These are phyloP conservation scores for Camponotus vicinus DNA, from an alignment of 1,140 invertebrate species.

Conservation along the genomic window DNA sequence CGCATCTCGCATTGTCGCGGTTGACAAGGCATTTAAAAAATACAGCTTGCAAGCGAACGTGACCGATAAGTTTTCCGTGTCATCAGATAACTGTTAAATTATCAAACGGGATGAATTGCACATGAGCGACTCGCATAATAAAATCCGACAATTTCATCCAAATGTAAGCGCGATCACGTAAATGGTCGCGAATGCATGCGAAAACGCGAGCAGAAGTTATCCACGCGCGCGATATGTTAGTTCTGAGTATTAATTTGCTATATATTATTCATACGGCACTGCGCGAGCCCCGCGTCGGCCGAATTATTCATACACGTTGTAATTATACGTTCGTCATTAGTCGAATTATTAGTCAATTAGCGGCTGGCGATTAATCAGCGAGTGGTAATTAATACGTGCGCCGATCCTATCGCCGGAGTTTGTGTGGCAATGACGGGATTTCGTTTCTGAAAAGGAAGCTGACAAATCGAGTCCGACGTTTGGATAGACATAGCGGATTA, in stretches of 20 bases:
- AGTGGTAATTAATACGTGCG: slow-evolving; percentile 69
- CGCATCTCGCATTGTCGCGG: slow-evolving; percentile 26
- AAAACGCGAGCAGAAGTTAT: slow-evolving; percentile 47
- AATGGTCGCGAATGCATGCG: slow-evolving; percentile 53
- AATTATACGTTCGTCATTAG: slow-evolving; percentile 72
- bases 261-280: slow-evolving; percentile 71
- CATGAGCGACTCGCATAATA: slow-evolving; percentile 34
- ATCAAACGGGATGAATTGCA: slow-evolving; percentile 44
- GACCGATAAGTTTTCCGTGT: slow-evolving; percentile 48
- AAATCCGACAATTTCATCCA: slow-evolving; percentile 50
- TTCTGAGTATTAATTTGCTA: slow-evolving; percentile 72
- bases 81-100: slow-evolving; percentile 37
- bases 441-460: slow-evolving; percentile 53
- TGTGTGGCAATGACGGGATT: slow-evolving; percentile 27
- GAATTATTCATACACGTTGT: slow-evolving; percentile 71
- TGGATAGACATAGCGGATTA: slow-evolving; percentile 14
- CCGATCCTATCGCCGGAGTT: slow-evolving; percentile 18
- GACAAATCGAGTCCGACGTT: slow-evolving; percentile 53
- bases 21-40: slow-evolving; percentile 47
- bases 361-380: slow-evolving; percentile 69
- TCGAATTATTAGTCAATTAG: slow-evolving; percentile 75
- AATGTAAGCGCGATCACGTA: slow-evolving; percentile 43
- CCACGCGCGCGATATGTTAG: slow-evolving; percentile 54
- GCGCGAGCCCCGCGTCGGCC: slow-evolving; percentile 33
- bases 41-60: background rate